Percentiles rank a stretch among this genome's conserved stretches.
phyloP scores from a whole-genome alignment of 2,888 invertebrate species.

The Neoaliturus tenellus region DNA sequence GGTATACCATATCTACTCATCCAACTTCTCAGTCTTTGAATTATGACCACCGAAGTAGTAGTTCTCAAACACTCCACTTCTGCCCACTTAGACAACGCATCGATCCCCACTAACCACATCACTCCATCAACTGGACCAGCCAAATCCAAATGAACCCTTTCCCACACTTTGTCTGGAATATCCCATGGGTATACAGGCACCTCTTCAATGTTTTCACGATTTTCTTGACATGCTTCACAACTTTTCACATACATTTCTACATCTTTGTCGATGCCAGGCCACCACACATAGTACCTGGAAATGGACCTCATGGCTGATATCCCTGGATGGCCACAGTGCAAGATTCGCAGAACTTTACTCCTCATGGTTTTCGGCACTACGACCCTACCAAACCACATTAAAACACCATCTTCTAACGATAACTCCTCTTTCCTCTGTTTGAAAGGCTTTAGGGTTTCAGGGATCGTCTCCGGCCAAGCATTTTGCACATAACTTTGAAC shows the following conservation, averaged over 20 bases:
- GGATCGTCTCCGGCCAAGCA: conserved; percentile 27
- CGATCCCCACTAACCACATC: conserved; percentile 38
- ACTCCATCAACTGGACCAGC: conserved; percentile 34
- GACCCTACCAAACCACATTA: conserved; percentile 33
- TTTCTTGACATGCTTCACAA: neutral
- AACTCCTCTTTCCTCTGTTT: conserved; percentile 13
- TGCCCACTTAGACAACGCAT: conserved; percentile 43
- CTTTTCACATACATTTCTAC: conserved; percentile 9
- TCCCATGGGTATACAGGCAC: conserved; percentile 14
- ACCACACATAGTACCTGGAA: conserved; percentile 37
- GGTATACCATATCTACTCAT: conserved; percentile 19
- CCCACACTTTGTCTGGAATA: conserved; percentile 18
- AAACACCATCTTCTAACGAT: conserved; percentile 25
- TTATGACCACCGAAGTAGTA: conserved; percentile 32
- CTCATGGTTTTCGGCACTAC: neutral
- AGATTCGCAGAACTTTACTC: neutral
- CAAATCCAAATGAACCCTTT: conserved; percentile 53
- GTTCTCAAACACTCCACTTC: conserved; percentile 38
- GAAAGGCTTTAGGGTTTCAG: conserved; percentile 31
- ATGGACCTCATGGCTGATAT: conserved; percentile 30
- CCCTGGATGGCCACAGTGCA: conserved; percentile 44
- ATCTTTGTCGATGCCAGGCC: conserved; percentile 33
- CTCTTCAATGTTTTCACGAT: conserved; percentile 15
- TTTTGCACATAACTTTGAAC: conserved; percentile 21
- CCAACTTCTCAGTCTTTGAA: conserved; percentile 31